Evolutionary conservation across 2,797 vertebrate genomes (phyloP).

Genomic region (Oreortyx pictus): DNA sequence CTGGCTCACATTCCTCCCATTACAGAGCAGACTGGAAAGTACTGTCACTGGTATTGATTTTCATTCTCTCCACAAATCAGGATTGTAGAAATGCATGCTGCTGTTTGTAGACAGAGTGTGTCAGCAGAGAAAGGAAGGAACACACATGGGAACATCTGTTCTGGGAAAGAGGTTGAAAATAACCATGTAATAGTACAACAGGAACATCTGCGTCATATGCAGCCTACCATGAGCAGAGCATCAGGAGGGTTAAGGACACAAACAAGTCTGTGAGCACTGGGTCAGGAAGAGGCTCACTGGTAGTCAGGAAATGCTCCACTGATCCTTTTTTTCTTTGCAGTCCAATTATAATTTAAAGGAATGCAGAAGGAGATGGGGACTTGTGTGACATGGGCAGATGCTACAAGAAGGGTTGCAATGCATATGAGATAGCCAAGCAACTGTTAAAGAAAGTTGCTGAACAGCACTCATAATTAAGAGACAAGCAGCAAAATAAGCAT

Average conservation of each 20-base stretch:
- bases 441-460: constrained; percentile 9
- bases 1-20: neutral
- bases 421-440: constrained; percentile 13
- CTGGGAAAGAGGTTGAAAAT: constrained; percentile 68
- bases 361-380: neutral
- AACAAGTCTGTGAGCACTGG: neutral
- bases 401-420: neutral
- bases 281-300: neutral
- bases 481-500: constrained; percentile 3
- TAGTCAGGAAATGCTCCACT: neutral
- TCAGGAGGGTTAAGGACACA: neutral
- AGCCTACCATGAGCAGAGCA: neutral
- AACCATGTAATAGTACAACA: constrained; percentile 38
- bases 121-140: constrained; percentile 47
- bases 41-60: constrained; percentile 38
- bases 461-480: constrained; percentile 24
- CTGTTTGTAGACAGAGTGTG: constrained; percentile 71
- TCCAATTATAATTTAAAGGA: constrained; percentile 2
- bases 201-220: constrained; percentile 63
- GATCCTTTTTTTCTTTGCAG: constrained; percentile 15
- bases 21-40: constrained; percentile 15
- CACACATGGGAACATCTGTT: constrained; percentile 72
- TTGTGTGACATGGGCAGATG: constrained; percentile 19
- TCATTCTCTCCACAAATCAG: constrained; percentile 61
- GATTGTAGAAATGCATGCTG: constrained; percentile 53